These are phyloP conservation scores for Medauroidea extradentata DNA, from an alignment of 1,140 invertebrate species.

Conservation along the genomic window DNA sequence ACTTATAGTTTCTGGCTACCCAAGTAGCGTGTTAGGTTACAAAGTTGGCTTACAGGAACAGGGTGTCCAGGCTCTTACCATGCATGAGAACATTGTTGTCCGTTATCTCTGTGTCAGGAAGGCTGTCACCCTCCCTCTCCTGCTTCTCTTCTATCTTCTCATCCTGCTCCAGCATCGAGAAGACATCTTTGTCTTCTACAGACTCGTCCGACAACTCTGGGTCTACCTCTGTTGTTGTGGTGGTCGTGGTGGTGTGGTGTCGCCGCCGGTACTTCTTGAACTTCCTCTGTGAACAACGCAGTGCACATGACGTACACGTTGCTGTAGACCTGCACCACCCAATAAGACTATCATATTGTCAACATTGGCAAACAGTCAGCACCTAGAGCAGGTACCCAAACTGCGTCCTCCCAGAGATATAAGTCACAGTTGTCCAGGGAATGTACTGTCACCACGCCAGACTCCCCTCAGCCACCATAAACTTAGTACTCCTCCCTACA, in stretches of 20 bases:
- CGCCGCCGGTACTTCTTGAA: conserved; percentile 1
- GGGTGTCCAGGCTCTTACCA: neutral
- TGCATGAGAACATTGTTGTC: conserved; percentile 4
- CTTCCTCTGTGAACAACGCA: conserved; percentile 7
- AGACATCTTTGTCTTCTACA: conserved; percentile 2
- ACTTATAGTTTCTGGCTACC: neutral
- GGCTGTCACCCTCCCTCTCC: neutral
- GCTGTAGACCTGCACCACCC: too few species aligned
- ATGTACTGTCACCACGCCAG: too few species aligned
- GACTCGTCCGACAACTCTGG: neutral
- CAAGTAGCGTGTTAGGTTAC: neutral
- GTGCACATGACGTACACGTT: too few species aligned
- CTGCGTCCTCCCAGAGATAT: too few species aligned
- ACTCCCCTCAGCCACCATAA: too few species aligned
- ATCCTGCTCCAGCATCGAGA: conserved; percentile 8
- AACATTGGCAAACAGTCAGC: too few species aligned
- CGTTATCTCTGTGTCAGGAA: neutral
- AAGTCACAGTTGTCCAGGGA: too few species aligned
- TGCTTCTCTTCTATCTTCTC: conserved; percentile 6
- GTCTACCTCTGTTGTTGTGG: conserved; percentile 8
- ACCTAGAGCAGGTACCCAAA: too few species aligned
- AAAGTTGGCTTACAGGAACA: neutral
- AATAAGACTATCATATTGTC: too few species aligned
- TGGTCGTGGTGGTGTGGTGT: neutral
- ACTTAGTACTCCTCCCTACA: too few species aligned